Evolutionary conservation across 2,797 vertebrate genomes (phyloP).

Genomic region (Sylvilagus floridanus): DNA sequence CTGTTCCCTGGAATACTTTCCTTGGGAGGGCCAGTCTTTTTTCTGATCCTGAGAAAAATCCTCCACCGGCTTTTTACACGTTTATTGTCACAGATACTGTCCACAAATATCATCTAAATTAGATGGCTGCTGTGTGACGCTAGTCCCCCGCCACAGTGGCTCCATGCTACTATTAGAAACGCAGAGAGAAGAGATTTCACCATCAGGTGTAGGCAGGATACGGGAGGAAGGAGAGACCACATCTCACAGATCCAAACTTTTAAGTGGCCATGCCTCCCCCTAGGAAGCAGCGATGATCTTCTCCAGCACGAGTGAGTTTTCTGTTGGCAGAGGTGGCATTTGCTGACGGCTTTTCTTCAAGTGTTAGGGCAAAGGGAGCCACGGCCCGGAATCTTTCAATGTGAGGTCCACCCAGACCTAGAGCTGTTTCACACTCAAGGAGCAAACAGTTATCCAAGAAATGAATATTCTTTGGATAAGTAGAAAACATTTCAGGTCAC

Average conservation of each 20-base stretch:
- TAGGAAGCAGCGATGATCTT: conserved; percentile 48
- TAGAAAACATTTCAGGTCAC: background rate
- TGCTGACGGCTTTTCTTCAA: conserved; percentile 44
- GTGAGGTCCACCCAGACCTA: conserved; percentile 27
- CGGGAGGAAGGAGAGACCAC: background rate
- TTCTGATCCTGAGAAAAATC: conserved; percentile 50
- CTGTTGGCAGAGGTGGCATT: conserved; percentile 26
- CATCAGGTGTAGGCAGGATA: conserved; percentile 31
- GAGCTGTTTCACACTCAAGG: conserved; percentile 20
- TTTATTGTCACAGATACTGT: conserved; percentile 24
- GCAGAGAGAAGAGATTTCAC: background rate
- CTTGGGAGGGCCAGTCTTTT: conserved; percentile 25
- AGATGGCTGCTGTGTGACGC: background rate
- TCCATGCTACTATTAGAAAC: conserved; percentile 13
- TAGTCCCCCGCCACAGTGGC: background rate
- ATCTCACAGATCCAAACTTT: conserved; percentile 34
- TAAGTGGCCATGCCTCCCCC: background rate
- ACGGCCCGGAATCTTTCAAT: background rate
- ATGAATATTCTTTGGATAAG: conserved; percentile 5
- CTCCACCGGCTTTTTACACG: conserved; percentile 55
- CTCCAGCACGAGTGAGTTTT: conserved; percentile 44
- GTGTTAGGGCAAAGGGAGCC: background rate
- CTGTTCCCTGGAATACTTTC: conserved; percentile 49
- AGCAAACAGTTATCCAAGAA: conserved; percentile 49
- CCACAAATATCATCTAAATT: conserved; percentile 43